Percentiles rank a stretch among this genome's conserved stretches.
Evolutionary conservation across 2,797 vertebrate species (phyloP).

Genomic region (Meriones psammophilus): DNA sequence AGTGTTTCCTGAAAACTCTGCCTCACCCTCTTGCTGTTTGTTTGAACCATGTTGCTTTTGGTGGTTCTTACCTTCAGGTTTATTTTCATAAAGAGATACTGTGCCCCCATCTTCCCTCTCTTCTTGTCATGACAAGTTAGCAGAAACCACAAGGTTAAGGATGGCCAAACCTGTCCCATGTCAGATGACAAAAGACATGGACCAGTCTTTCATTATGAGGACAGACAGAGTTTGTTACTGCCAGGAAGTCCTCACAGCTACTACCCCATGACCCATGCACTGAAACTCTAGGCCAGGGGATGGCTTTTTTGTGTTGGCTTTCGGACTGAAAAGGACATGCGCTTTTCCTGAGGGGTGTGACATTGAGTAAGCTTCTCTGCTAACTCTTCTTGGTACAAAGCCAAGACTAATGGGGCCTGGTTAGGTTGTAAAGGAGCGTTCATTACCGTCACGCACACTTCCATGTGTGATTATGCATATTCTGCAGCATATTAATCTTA

Average conservation of each 20-base stretch:
- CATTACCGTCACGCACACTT: background rate
- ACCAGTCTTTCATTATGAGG: background rate
- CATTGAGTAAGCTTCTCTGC: background rate
- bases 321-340: background rate
- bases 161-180: background rate
- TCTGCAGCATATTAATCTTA: background rate
- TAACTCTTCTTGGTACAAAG: background rate
- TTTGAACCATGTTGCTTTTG: background rate
- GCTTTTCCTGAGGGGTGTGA: background rate
- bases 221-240: background rate
- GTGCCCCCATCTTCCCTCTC: background rate
- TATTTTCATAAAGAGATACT: background rate
- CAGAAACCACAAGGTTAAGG: constrained; percentile 18
- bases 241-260: background rate
- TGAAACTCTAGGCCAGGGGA: background rate
- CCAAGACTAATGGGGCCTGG: background rate
- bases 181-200: constrained; percentile 12
- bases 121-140: background rate
- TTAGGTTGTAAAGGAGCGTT: background rate
- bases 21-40: background rate
- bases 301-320: background rate
- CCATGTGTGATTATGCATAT: background rate
- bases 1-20: background rate
- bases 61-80: background rate
- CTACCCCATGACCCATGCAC: background rate